Conservation (phyloP, 92 coral and sea anemone genomes). For the Zoanthus sociatus region DNA sequence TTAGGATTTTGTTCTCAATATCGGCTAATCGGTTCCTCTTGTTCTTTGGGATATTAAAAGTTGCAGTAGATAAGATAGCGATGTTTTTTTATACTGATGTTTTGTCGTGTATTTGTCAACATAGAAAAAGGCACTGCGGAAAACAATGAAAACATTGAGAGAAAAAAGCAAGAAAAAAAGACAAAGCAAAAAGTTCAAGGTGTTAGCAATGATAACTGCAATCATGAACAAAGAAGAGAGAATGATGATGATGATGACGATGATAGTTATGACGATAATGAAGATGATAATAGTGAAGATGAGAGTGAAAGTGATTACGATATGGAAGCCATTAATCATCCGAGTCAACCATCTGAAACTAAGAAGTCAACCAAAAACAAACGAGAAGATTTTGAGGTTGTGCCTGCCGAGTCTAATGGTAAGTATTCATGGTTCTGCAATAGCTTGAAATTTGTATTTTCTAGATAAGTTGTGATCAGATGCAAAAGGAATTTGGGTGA, state of each 20-base stretch:
- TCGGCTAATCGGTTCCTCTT: too few relatives aligned
- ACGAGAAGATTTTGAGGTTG: constrained; percentile 83
- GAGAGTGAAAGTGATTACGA: constrained; percentile 85
- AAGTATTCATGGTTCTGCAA: not conserved
- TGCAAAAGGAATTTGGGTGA: too few relatives aligned
- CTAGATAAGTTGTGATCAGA: too few relatives aligned
- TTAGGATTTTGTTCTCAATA: too few relatives aligned
- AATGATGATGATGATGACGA: not conserved
- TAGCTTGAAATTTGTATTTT: too few relatives aligned
- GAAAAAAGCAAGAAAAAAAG: not conserved
- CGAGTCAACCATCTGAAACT: constrained; percentile 27
- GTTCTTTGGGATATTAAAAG: too few relatives aligned
- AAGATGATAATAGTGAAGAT: constrained; percentile 50
- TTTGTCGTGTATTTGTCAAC: not conserved
- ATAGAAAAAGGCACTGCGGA: constrained; percentile 3
- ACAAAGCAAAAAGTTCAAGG: not conserved
- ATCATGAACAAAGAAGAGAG: not conserved
- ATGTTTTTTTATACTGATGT: too few relatives aligned
- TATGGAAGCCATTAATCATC: constrained; percentile 52
- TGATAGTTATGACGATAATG: not conserved
- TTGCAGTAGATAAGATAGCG: too few relatives aligned
- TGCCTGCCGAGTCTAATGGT: constrained; percentile 76
- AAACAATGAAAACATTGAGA: not conserved
- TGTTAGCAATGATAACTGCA: not conserved
- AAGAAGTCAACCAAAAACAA: constrained; percentile 42